Base-by-base conservation (phyloP, 1,140 invertebrate species). In the Temnothorax curvispinosus region DNA sequence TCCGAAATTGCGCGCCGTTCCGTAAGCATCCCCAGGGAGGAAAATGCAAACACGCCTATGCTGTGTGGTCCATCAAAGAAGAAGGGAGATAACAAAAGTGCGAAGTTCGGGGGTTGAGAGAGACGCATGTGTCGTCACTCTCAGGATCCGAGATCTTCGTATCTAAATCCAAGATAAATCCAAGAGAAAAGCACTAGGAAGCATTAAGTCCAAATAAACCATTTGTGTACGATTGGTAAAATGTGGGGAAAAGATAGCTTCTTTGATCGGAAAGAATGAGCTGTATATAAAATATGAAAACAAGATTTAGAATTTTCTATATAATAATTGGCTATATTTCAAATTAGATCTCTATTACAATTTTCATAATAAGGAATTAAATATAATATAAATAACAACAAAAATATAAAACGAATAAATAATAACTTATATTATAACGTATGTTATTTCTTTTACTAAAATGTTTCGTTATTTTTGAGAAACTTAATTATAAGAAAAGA, bases 1-100 rank as follows among this genome's bases (percentile, higher is more conserved):
- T 95, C 92, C 90, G 93, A 95, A 95, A 95, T 95, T 95, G 93
- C 93, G 92, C 91, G 86, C 88, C 87, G 75, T 90, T 87, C 92
- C 76, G 84, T 75, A 58, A 60, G 44, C 52, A 75, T 88, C 78
- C 82, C 81, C 18, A 64, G 88, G 90, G 91, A 94, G 89, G 88
- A 89, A 93, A 95, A 95, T 95, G 94, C 95, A 95, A 95, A 95
- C 94, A 95, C 91, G 88, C 87, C 64, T 77, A 82, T 78, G 74
- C 77, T 56, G 77, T 38, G 82, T 65, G 75, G 58, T 72, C 52
- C 67, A 89, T 80, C 88, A 89, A 62, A 75, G 87, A 89, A 88
- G 65, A 89, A 90, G 86, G 90, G 71, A 89, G 89, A 87, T 84
- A 58, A 85, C 50, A 87, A 85, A 56, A 56, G 77, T 32, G 78